Evolutionary conservation across 2,113 vertebrate species (phyloP).

Genomic region (Penelope pileata): DNA sequence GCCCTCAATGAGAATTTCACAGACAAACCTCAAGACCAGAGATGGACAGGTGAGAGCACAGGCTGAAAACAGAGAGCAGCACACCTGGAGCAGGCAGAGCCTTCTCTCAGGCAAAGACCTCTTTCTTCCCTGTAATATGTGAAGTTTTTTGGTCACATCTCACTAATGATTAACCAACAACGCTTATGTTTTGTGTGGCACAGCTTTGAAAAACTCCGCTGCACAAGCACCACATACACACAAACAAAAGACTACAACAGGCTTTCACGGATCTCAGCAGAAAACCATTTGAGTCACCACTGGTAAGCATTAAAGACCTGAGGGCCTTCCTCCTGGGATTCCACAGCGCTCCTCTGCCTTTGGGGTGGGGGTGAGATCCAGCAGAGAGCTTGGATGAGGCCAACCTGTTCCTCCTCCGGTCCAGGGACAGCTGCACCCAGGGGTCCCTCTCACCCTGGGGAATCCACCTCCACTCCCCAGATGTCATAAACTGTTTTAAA

Average conservation of each 20-base stretch:
- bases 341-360: neutral
- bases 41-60: fast-evolving
- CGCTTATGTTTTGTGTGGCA: neutral
- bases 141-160: neutral
- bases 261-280: too few relatives aligned
- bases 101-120: neutral
- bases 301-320: neutral
- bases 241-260: neutral
- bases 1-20: neutral
- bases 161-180: too few relatives aligned
- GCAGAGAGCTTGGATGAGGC: fast-evolving
- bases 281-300: neutral
- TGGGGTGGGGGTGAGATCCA: neutral
- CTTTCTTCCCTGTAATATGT: neutral
- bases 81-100: neutral
- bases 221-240: neutral
- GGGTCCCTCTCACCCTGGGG: neutral
- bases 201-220: neutral
- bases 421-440: too few relatives aligned
- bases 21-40: neutral
- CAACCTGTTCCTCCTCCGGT: neutral
- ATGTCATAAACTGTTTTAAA: neutral
- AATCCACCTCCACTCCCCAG: neutral
- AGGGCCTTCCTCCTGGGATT: neutral
- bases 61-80: neutral